Evolutionary conservation across 2,797 vertebrate genomes (phyloP), one percentile per base, ranked within the genome.

Genomic region (Melanogrammus aeglefinus): DNA sequence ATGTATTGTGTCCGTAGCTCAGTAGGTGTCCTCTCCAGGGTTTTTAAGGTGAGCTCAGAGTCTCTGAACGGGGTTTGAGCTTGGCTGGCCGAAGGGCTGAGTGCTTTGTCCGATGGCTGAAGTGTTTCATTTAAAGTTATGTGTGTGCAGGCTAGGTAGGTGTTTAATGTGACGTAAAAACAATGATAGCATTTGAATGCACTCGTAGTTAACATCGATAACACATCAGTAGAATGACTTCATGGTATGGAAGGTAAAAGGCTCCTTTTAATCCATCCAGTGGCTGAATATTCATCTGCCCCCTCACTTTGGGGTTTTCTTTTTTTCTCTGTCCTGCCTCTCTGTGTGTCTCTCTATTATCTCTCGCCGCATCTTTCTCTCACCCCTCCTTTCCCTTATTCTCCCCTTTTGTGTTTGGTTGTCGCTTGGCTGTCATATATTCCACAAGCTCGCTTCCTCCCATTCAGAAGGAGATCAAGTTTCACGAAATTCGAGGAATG

Each of bases 401-500:
- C 51, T 38, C 18, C n/a, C 69, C 72, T 70, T 70, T 39, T 14
- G 21, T 39, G 36, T 75, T 36, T 6, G 75, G 69, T 18, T 73
- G 78, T 83, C 74, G 16, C 73, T 39, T 2, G 75, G 24, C 85
- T 85, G 90, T 92, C 87, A 86, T 80, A 74, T 86, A 66, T 66
- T 24, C 83, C 44, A 69, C 38, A 81, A 85, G 77, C 78, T 75
- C 21, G 29, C 70, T 72, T 24, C 16, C 69, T 85, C 83, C 39
- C 51, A 81, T 88, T 86, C 84, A 66, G 81, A 91, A 90, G 31
- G 36, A 85, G 91, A 92, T 92, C 88, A 84, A 76, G 87, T 93
- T 93, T 90, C 88, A 84, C 90, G 86, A 89, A 84, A 91, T 91
- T 76, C 74, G 21, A 88, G 85, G 92, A 93, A 93, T 91, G 91